These are phyloP conservation scores for Pseudopleuronectes americanus DNA, from an alignment of 2,797 vertebrate genomes.

Conservation along the genomic window DNA sequence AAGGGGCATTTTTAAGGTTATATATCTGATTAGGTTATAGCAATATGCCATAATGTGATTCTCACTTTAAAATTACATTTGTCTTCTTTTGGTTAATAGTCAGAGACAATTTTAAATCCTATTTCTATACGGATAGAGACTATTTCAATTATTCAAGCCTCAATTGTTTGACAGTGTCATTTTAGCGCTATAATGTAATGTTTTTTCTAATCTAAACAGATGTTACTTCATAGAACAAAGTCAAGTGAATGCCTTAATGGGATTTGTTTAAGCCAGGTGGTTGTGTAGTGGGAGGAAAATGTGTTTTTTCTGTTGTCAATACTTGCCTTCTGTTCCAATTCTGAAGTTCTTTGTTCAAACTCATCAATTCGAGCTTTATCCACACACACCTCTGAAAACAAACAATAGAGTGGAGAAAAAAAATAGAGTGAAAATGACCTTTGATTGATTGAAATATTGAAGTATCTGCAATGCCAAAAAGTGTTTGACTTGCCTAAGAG, in stretches of 20 bases:
- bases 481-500: slow-evolving; percentile 87
- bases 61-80: no score
- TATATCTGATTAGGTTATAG: no score
- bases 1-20: no score
- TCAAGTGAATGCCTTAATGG: neutral
- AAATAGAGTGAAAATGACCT: neutral
- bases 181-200: neutral
- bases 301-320: slow-evolving; percentile 14
- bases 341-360: slow-evolving; percentile 89
- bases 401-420: neutral
- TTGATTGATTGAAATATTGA: neutral
- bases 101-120: neutral
- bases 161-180: neutral
- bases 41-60: no score
- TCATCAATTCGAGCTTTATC: slow-evolving; percentile 92
- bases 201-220: slow-evolving; percentile 17
- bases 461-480: neutral
- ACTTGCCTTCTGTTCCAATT: slow-evolving; percentile 91
- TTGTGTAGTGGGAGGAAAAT: slow-evolving; percentile 5
- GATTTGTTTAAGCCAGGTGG: neutral
- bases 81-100: no score
- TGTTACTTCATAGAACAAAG: slow-evolving; percentile 18
- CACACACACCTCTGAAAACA: slow-evolving; percentile 89
- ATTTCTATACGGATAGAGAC: neutral
- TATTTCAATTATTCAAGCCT: neutral